phyloP scores from a whole-genome alignment of 2,797 vertebrate genomes.

The Heterohyrax brucei region DNA sequence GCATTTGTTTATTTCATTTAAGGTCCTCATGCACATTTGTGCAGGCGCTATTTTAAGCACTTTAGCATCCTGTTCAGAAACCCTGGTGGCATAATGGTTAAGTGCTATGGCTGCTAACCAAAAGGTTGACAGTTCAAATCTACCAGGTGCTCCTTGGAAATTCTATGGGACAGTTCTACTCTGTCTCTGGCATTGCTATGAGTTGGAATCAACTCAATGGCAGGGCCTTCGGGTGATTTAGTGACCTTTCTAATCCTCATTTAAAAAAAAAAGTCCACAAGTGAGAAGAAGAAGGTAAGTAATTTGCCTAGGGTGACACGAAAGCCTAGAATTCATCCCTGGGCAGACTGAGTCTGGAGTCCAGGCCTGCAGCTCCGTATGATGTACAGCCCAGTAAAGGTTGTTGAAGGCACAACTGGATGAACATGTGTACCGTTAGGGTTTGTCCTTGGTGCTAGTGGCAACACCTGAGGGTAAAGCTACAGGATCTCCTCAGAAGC shows the following conservation, averaged over 20 bases:
- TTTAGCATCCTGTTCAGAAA: not conserved
- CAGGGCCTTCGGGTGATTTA: too few species aligned
- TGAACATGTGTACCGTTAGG: too few species aligned
- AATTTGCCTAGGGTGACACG: not conserved
- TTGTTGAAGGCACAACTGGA: not conserved
- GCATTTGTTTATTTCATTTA: not conserved
- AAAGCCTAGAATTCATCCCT: not conserved
- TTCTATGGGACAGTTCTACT: too few species aligned
- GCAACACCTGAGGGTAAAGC: not conserved
- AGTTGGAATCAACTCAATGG: too few species aligned
- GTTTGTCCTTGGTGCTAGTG: fast-evolving
- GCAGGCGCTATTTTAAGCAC: not conserved
- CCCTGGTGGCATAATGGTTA: too few species aligned
- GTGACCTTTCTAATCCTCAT: not conserved
- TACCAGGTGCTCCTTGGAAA: too few species aligned
- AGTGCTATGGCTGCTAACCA: too few species aligned
- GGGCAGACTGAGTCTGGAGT: slow-evolving; percentile 70
- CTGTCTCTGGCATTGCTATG: too few species aligned
- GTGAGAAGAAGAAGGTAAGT: not conserved
- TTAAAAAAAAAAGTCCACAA: not conserved
- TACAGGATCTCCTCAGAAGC: not conserved
- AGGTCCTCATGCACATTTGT: not conserved
- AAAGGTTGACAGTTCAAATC: too few species aligned
- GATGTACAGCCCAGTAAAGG: not conserved
- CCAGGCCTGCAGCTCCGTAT: too few species aligned